These are phyloP conservation scores for Dipodomys merriami DNA, from an alignment of 2,113 vertebrate genomes.

Conservation along the genomic window DNA sequence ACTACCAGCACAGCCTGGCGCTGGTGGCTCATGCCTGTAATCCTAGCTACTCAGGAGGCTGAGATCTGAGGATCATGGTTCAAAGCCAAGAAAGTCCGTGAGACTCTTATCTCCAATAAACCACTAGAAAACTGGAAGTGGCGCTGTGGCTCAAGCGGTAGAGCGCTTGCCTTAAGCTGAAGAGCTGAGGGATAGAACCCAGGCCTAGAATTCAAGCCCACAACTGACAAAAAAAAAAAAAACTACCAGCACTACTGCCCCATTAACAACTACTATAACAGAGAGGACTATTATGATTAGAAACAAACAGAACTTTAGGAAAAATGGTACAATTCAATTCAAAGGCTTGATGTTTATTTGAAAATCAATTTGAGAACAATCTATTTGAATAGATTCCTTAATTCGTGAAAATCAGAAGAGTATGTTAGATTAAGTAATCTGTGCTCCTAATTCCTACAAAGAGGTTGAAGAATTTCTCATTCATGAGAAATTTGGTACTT, in stretches of 20 bases:
- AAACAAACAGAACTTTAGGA: slow-evolving; percentile 6
- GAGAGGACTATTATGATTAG: not conserved
- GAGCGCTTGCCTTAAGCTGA: too few relatives aligned
- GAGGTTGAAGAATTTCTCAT: not conserved
- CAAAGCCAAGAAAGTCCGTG: too few relatives aligned
- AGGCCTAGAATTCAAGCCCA: too few relatives aligned
- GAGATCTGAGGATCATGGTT: too few relatives aligned
- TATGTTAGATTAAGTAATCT: not conserved
- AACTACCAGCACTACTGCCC: not conserved
- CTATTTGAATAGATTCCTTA: not conserved
- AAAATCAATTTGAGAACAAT: slow-evolving; percentile 4
- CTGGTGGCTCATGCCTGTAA: too few relatives aligned
- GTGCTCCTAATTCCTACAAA: not conserved
- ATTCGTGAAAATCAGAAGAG: not conserved
- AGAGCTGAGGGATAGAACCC: too few relatives aligned
- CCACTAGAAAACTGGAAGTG: too few relatives aligned
- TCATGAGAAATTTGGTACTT: not conserved
- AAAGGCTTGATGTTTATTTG: not conserved
- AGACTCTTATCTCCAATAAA: too few relatives aligned
- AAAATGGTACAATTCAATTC: not conserved
- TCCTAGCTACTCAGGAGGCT: too few relatives aligned
- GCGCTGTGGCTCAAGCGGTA: too few relatives aligned
- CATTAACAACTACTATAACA: not conserved
- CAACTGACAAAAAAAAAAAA: too few relatives aligned
- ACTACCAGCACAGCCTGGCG: too few relatives aligned